These are phyloP conservation scores for Hyla sarda DNA, from an alignment of 2,113 vertebrate genomes.

Conservation along the genomic window DNA sequence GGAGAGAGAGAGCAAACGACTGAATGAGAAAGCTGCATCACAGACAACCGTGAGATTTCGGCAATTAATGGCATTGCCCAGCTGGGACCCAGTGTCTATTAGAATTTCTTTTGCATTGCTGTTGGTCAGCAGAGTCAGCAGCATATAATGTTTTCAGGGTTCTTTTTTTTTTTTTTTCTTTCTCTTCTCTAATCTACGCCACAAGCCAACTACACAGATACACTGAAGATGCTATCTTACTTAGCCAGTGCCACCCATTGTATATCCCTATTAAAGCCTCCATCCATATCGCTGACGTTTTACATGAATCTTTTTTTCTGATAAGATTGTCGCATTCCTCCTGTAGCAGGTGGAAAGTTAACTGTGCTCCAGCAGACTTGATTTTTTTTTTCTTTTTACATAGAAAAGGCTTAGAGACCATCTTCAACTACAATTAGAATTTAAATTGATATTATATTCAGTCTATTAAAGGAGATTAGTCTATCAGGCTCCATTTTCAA, in stretches of 20 bases:
- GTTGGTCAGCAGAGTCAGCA: constrained; percentile 63
- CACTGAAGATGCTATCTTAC: neutral
- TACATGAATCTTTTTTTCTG: constrained; percentile 19
- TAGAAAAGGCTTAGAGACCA: constrained; percentile 59
- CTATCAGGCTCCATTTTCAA: constrained; percentile 64
- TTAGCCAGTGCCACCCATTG: constrained; percentile 1
- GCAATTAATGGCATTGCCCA: constrained; percentile 74
- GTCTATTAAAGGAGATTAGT: constrained; percentile 63
- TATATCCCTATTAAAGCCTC: constrained; percentile 17
- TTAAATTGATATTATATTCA: constrained; percentile 62
- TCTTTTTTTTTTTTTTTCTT: too few species aligned
- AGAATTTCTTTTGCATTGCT: constrained; percentile 61
- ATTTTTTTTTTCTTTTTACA: constrained; percentile 54
- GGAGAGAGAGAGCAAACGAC: constrained; percentile 62
- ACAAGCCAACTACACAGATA: constrained; percentile 34
- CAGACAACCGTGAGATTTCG: constrained; percentile 71
- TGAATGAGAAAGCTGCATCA: constrained; percentile 63
- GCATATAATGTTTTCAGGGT: constrained; percentile 60
- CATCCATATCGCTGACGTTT: neutral
- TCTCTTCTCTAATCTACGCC: constrained; percentile 49
- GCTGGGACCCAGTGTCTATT: constrained; percentile 71
- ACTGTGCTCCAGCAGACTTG: neutral
- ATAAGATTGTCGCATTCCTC: neutral
- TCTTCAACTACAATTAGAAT: constrained; percentile 68
- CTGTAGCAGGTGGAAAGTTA: neutral